Percentiles rank a stretch among this genome's conserved stretches.
Evolutionary conservation across 1,140 invertebrate species (phyloP).

Genomic region (Tetragonula clypearis): DNA sequence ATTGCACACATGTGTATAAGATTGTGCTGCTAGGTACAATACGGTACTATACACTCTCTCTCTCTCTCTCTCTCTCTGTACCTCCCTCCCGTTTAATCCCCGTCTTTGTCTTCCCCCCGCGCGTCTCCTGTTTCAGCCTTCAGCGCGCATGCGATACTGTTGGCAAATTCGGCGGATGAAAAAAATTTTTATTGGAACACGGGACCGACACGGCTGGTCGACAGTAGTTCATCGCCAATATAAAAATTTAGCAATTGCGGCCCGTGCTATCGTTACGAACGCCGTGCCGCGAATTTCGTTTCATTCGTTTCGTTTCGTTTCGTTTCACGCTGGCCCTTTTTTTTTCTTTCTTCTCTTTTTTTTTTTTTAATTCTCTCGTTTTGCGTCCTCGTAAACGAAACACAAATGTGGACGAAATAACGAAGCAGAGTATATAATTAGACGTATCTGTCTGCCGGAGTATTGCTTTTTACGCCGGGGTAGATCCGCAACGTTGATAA

Average conservation of each 20-base stretch:
- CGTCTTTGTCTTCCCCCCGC: too few relatives aligned
- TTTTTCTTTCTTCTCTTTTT: too few relatives aligned
- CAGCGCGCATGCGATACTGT: not conserved
- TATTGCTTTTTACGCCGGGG: not conserved
- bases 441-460: not conserved
- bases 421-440: not conserved
- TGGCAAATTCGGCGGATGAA: conserved; percentile 1
- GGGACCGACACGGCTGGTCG: conserved; percentile 17
- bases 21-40: too few relatives aligned
- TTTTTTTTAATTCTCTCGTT: too few relatives aligned
- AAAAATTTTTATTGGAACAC: conserved; percentile 53
- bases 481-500: not conserved
- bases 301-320: too few relatives aligned
- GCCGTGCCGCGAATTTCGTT: too few relatives aligned
- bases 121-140: not conserved
- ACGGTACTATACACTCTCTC: too few relatives aligned
- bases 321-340: too few relatives aligned
- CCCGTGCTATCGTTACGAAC: not conserved
- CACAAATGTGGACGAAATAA: not conserved
- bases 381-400: too few relatives aligned
- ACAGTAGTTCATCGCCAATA: not conserved
- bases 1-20: too few relatives aligned
- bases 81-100: not conserved
- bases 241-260: conserved; percentile 44
- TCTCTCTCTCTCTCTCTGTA: too few relatives aligned